These are phyloP conservation scores for Rhabdophis nuchalis DNA, from an alignment of 2,797 vertebrate genomes.

Conservation along the genomic window DNA sequence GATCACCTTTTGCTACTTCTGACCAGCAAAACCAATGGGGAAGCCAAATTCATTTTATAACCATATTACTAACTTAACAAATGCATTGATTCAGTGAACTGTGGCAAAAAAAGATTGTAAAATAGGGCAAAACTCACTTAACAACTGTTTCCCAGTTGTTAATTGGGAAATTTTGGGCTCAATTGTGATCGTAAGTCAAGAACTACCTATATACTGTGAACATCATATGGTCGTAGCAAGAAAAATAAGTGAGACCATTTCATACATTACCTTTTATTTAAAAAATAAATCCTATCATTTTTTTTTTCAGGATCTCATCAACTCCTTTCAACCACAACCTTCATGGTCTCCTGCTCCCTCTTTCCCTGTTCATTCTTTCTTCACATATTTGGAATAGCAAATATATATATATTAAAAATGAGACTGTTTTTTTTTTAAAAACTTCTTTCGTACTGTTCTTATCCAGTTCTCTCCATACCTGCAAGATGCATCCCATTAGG, in stretches of 20 bases:
- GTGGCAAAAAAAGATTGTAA: not conserved
- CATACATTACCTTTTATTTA: not conserved
- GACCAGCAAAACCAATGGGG: not conserved
- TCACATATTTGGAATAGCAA: not conserved
- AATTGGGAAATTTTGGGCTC: not conserved
- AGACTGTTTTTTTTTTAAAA: not conserved
- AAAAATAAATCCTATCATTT: not conserved
- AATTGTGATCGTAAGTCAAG: not conserved
- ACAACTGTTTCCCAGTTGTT: not conserved
- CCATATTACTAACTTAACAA: not conserved
- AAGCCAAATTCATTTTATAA: not conserved
- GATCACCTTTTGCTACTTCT: not conserved
- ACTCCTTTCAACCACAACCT: not conserved
- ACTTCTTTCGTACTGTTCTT: constrained; percentile 13
- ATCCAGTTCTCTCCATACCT: not conserved
- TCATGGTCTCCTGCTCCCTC: not conserved
- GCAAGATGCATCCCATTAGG: constrained; percentile 66
- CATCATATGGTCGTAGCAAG: not conserved
- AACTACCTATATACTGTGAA: not conserved
- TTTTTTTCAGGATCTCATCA: not conserved
- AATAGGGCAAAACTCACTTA: not conserved
- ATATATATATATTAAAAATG: not conserved
- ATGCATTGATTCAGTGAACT: not conserved
- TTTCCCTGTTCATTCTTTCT: not conserved
- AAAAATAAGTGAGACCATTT: not conserved